Conservation (phyloP, 2,888 invertebrate genomes). For the Atrina japonica region DNA sequence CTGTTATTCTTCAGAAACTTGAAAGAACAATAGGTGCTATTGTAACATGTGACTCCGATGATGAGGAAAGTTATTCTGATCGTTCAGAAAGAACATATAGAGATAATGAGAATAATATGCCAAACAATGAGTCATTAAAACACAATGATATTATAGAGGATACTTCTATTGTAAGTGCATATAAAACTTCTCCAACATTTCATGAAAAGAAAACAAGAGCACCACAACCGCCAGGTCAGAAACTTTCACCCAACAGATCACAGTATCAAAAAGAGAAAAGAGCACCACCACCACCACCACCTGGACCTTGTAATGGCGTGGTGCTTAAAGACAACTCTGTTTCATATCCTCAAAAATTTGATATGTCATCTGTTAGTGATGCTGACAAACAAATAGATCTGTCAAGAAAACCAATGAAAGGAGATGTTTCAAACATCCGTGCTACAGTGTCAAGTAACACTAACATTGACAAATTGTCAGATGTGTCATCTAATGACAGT, state of each 20-base stretch:
- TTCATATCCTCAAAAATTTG: too few species aligned
- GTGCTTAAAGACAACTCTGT: too few species aligned
- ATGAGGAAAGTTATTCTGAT: neutral
- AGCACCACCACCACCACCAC: constrained; percentile 42
- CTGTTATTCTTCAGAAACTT: constrained; percentile 7
- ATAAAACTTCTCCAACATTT: constrained; percentile 35
- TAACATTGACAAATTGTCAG: neutral
- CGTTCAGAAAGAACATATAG: neutral
- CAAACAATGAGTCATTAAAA: neutral
- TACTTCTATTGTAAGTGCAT: constrained; percentile 41
- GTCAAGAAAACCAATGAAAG: neutral
- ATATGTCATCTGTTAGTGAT: too few species aligned
- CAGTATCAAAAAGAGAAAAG: constrained; percentile 22
- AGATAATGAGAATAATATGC: neutral
- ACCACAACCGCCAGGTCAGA: constrained; percentile 27
- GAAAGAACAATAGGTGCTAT: constrained; percentile 12
- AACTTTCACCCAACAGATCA: neutral
- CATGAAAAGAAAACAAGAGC: constrained; percentile 36
- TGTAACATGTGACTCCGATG: neutral
- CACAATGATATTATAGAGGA: constrained; percentile 13
- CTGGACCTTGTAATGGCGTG: neutral
- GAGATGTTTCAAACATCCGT: constrained; percentile 29
- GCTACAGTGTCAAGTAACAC: constrained; percentile 8
- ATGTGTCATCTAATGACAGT: neutral
- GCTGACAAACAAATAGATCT: too few species aligned